phyloP scores from a whole-genome alignment of 2,888 invertebrate species.

The Acleris emargana region DNA sequence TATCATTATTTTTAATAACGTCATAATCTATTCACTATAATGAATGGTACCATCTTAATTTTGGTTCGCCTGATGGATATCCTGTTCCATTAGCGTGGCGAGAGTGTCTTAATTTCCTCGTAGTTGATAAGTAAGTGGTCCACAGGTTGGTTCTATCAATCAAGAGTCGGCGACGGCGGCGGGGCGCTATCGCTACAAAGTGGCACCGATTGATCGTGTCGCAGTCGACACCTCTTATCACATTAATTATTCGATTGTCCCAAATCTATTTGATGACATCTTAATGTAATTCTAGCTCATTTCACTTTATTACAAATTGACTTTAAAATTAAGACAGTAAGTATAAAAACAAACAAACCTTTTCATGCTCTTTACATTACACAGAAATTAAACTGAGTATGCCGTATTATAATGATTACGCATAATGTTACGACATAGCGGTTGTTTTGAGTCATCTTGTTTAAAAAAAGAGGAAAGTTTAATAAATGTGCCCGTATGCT shows the following conservation, averaged over 20 bases:
- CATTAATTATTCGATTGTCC: conserved; percentile 54
- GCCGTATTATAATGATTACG: too few relatives aligned
- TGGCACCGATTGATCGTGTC: conserved; percentile 73
- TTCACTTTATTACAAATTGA: neutral
- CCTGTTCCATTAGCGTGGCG: conserved; percentile 68
- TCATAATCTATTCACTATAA: conserved; percentile 31
- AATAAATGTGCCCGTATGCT: conserved; percentile 62
- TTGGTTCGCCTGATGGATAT: conserved; percentile 69
- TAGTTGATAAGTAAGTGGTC: conserved; percentile 67
- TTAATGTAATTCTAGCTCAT: conserved; percentile 25
- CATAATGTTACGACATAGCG: conserved; percentile 27
- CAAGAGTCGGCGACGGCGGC: conserved; percentile 49
- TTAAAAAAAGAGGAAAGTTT: conserved; percentile 49
- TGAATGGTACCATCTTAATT: conserved; percentile 55
- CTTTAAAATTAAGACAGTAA: neutral
- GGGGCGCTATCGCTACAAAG: conserved; percentile 64
- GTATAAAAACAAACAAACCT: conserved; percentile 19
- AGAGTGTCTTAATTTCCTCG: conserved; percentile 70
- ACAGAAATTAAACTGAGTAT: conserved; percentile 11
- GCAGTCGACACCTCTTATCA: conserved; percentile 67
- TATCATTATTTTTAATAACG: conserved; percentile 33
- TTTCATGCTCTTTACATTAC: conserved; percentile 2
- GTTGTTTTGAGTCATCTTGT: conserved; percentile 32
- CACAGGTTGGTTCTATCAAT: conserved; percentile 69
- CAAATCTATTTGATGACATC: conserved; percentile 33